A percentile compares a stretch with the other conserved stretches of the same genome.
Conservation (phyloP, 2,888 invertebrate genomes). For the Scaptomyza parva region DNA sequence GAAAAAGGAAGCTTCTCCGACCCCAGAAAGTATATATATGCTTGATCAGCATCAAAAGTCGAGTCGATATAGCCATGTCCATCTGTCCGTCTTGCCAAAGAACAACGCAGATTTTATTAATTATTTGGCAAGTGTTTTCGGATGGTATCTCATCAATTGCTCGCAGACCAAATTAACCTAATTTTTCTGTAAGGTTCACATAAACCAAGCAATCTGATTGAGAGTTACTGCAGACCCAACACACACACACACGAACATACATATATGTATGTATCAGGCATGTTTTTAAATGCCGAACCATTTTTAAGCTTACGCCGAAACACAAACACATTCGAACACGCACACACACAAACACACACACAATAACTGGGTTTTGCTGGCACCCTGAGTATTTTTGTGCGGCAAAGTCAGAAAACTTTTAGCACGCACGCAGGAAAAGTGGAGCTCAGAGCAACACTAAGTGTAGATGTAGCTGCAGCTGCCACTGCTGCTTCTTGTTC, state of each 20-base stretch:
- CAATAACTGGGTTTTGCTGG: constrained; percentile 21
- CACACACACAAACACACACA: constrained; percentile 24
- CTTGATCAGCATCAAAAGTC: no score
- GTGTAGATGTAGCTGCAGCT: constrained; percentile 17
- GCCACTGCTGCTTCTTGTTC: neutral
- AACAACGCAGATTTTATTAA: constrained; percentile 60
- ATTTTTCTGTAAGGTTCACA: constrained; percentile 68
- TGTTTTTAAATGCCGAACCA: constrained; percentile 64
- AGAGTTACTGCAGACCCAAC: constrained; percentile 29
- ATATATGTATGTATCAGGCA: no score
- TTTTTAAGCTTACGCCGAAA: constrained; percentile 59
- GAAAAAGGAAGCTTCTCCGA: no score
- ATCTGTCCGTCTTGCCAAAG: neutral
- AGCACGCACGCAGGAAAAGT: constrained; percentile 28
- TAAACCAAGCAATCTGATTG: constrained; percentile 30
- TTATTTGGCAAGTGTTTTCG: constrained; percentile 76
- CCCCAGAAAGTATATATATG: no score
- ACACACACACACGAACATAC: constrained; percentile 14
- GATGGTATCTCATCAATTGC: constrained; percentile 71
- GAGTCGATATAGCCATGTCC: no score
- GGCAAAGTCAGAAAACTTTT: constrained; percentile 62
- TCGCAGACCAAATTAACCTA: constrained; percentile 73
- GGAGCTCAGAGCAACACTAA: constrained; percentile 33
- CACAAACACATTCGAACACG: constrained; percentile 25
- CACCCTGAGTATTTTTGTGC: constrained; percentile 73